Percentiles rank a stretch among this genome's conserved stretches.
Evolutionary conservation across 2,113 vertebrate genomes (phyloP).

Genomic region (Dermatemys mawii): DNA sequence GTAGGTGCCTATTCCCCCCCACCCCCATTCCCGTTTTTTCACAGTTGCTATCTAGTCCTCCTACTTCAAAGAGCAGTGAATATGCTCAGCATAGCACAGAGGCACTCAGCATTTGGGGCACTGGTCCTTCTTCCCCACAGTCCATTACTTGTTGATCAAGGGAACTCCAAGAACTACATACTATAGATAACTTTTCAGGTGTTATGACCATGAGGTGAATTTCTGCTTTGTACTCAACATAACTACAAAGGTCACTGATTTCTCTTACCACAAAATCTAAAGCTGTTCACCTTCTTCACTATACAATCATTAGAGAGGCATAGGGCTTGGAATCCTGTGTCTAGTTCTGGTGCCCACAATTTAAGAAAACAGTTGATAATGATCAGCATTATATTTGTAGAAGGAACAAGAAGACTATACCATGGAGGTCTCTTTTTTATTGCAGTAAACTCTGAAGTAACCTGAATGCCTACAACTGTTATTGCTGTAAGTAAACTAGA

Average conservation of each 20-base stretch:
- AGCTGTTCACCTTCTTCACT: background rate
- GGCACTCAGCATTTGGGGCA: background rate
- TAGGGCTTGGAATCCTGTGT: too few species aligned
- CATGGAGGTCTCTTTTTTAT: background rate
- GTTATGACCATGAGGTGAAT: background rate
- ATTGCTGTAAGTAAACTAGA: background rate
- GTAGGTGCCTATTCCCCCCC: too few species aligned
- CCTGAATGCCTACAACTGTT: background rate
- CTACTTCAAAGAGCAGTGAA: background rate
- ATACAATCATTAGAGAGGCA: background rate
- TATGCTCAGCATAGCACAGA: background rate
- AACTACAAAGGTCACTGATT: background rate
- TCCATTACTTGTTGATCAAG: background rate
- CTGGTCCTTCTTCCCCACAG: background rate
- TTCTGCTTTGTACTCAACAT: background rate
- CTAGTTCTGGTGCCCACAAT: too few species aligned
- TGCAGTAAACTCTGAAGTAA: background rate
- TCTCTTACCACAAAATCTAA: background rate
- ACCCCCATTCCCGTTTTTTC: too few species aligned
- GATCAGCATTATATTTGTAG: background rate
- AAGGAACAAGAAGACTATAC: background rate
- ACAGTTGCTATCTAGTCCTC: too few species aligned
- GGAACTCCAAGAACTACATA: background rate
- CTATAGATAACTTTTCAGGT: background rate
- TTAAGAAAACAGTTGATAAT: too few species aligned